Percentiles rank a stretch among this genome's conserved stretches.
phyloP scores from a whole-genome alignment of 2,888 invertebrate genomes.

The Megaustenia siamemsis region DNA sequence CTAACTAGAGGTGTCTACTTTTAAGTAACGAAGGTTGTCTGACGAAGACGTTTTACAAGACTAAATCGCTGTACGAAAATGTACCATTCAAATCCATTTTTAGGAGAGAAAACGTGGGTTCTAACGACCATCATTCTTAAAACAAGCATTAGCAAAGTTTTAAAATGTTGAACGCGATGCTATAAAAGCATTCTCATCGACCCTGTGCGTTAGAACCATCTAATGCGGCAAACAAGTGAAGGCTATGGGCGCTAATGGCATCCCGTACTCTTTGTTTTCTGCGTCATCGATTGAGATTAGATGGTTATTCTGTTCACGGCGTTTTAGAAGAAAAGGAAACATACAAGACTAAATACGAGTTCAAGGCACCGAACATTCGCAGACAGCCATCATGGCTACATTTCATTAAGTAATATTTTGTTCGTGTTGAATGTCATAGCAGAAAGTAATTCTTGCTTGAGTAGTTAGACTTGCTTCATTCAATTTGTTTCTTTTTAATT shows the following conservation, averaged over 20 bases:
- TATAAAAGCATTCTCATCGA: slow-evolving; percentile 50
- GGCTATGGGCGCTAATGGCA: slow-evolving; percentile 45
- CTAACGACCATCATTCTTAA: slow-evolving; percentile 22
- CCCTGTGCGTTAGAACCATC: slow-evolving; percentile 6
- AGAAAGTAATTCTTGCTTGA: neutral
- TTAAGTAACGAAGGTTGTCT: neutral
- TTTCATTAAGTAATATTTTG: slow-evolving; percentile 14
- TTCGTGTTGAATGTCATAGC: neutral
- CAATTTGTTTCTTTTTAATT: too few species aligned
- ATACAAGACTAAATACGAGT: slow-evolving; percentile 30
- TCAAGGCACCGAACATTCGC: neutral
- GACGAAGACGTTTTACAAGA: neutral
- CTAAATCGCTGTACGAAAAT: neutral
- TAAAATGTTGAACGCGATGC: slow-evolving; percentile 27
- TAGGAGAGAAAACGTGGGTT: neutral
- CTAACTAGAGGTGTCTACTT: neutral
- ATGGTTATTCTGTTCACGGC: slow-evolving; percentile 34
- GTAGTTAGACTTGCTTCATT: neutral
- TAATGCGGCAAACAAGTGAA: slow-evolving; percentile 33
- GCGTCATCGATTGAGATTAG: slow-evolving; percentile 48
- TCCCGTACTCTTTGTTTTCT: slow-evolving; percentile 46
- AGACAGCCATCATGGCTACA: neutral
- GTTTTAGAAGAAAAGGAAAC: slow-evolving; percentile 24
- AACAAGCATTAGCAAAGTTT: slow-evolving; percentile 27
- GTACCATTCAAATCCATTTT: neutral